These are phyloP conservation scores for Calyptomena viridis DNA, from an alignment of 2,113 vertebrate genomes.

Conservation along the genomic window DNA sequence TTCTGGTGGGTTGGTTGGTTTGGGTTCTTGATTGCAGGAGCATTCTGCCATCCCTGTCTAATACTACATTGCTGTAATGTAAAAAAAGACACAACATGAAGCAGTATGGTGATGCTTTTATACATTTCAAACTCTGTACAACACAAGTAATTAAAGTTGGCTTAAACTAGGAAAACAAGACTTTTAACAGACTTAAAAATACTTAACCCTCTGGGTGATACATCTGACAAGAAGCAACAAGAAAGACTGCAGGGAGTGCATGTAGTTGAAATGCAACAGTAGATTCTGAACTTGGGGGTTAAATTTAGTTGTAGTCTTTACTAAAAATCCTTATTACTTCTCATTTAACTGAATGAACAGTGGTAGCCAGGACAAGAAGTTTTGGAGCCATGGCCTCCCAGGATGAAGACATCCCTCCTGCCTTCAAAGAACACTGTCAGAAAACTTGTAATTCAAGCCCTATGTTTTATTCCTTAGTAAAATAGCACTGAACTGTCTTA, in stretches of 20 bases:
- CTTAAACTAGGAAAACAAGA: background rate
- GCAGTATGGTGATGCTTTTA: background rate
- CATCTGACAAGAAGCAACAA: background rate
- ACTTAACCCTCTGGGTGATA: background rate
- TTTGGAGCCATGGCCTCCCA: background rate
- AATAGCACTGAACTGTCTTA: background rate
- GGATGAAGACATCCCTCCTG: background rate
- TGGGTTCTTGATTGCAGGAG: background rate
- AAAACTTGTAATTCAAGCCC: background rate
- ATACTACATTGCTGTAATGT: background rate
- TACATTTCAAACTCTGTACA: background rate
- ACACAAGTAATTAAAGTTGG: background rate
- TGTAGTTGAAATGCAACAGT: background rate
- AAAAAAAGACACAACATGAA: background rate
- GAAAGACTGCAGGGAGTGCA: background rate
- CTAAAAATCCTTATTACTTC: background rate
- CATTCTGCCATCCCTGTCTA: background rate
- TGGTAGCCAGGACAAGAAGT: background rate
- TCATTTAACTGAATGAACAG: background rate
- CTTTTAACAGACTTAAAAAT: background rate
- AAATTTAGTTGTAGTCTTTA: background rate
- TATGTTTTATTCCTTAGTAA: background rate
- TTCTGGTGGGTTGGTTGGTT: background rate
- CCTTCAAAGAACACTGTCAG: background rate
- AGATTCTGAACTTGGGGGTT: background rate